phyloP scores from a whole-genome alignment of 1,140 invertebrate species.

The Chironomus tepperi region DNA sequence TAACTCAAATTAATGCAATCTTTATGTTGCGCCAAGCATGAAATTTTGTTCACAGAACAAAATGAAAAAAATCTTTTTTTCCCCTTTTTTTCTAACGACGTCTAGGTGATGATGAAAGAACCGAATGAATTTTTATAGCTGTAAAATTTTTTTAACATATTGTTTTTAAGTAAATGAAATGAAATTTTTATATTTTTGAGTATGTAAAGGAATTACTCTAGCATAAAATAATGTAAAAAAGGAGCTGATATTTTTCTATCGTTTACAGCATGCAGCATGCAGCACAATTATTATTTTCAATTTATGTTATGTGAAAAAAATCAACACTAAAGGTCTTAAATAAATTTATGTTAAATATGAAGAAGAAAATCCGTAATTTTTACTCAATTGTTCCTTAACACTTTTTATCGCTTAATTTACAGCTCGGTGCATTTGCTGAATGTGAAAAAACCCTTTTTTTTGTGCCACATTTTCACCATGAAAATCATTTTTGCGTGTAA shows the following conservation, averaged over 20 bases:
- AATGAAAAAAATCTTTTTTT: no score
- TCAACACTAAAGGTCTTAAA: neutral
- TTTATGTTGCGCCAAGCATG: no score
- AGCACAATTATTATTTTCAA: neutral
- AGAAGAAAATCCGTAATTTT: neutral
- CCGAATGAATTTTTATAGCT: no score
- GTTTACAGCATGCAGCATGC: neutral
- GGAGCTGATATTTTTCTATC: slow-evolving; percentile 2
- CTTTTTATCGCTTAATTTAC: neutral
- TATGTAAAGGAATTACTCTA: neutral
- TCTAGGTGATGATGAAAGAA: no score
- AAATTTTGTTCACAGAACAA: no score
- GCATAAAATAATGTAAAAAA: neutral
- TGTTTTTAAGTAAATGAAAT: neutral
- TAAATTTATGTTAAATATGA: slow-evolving; percentile 9
- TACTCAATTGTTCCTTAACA: no score
- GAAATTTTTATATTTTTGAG: neutral
- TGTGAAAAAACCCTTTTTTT: neutral
- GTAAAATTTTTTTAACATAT: no score
- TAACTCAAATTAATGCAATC: no score
- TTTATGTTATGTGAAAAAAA: neutral
- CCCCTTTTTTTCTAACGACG: no score
- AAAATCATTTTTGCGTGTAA: no score
- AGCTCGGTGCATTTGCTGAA: neutral
- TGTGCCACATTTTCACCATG: neutral